Evolutionary conservation across 1,140 invertebrate species (phyloP), one percentile per base, ranked within the genome.

Genomic region (Heliconius hermathena): DNA sequence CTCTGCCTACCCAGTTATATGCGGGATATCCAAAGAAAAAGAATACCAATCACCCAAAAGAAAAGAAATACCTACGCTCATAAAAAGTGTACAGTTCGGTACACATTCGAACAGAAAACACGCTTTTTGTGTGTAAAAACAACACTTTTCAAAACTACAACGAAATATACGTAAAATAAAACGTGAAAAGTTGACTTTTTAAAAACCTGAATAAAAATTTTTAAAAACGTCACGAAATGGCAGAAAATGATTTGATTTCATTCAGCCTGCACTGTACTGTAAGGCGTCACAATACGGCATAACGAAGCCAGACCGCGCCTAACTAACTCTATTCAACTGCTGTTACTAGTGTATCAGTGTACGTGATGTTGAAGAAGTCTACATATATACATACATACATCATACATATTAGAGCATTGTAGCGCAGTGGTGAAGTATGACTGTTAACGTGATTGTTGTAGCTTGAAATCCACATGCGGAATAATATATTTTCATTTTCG

Each of bases 291-390:
- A 76, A 76, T 76, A 76, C 74, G 36, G 36, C 36, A 38, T 76
- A 76, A 76, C 74, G 74, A 76, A 76, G 74, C 74, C 74, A 60
- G 60, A 57, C 74, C 60, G 74, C 26, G 36, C 54, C 57, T 76
- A 76, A 76, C 74, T 76, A 76, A 29, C 74, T 60, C 74, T 38
- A 76, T 76, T 76, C 74, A 76, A 66, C 60, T 66, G 60, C 22
- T 66, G 60, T 66, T 66, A 29, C 60, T 9, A 16, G 60, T 66
- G 26, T 76, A 76, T 66, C 57, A 76, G 29, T 66, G 33, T 76
- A 76, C 74, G 74, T 76, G 74, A 16, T 5, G n/a, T 18, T 41
- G 57, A 41, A 74, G 41, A 57, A 22, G n/a, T 57, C 22, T 54
- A n/a, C 18, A 8, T n/a, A 54, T n/a, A 57, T 57, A 57, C 8